Evolutionary conservation across 2,888 invertebrate species (phyloP).

Genomic region (Cantharis rustica): DNA sequence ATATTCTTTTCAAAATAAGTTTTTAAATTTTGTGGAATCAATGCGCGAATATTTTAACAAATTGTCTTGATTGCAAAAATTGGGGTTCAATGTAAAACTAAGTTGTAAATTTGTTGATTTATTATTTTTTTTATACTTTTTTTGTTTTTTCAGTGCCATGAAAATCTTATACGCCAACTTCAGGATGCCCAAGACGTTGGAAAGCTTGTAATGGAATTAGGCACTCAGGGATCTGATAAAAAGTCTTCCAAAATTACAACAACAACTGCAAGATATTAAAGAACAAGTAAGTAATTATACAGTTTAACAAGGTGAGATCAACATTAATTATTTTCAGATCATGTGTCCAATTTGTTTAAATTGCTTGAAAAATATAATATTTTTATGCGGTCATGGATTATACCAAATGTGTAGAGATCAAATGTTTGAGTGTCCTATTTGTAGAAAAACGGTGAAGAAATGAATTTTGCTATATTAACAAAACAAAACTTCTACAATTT

Average conservation of each 20-base stretch:
- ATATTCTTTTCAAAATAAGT: too few species aligned
- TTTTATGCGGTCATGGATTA: constrained; percentile 96
- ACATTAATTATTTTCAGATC: constrained; percentile 69
- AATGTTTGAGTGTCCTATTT: constrained; percentile 97
- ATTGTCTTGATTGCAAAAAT: too few species aligned
- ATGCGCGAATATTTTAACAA: too few species aligned
- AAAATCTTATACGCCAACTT: constrained; percentile 89
- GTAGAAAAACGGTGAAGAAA: constrained; percentile 95
- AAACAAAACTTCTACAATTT: too few species aligned
- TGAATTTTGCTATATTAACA: constrained; percentile 85
- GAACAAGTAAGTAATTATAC: constrained; percentile 75
- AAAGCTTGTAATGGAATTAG: constrained; percentile 84
- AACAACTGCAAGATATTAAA: constrained; percentile 96
- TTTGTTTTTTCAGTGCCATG: too few species aligned
- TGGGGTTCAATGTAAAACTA: too few species aligned
- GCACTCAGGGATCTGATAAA: constrained; percentile 86
- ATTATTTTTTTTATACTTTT: too few species aligned
- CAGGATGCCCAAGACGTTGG: constrained; percentile 92
- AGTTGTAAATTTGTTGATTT: too few species aligned
- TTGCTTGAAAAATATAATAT: constrained; percentile 97
- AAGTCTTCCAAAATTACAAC: constrained; percentile 91
- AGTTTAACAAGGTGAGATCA: neutral
- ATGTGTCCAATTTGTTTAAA: constrained; percentile 99
- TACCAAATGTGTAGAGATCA: constrained; percentile 99
- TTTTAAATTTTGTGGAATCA: too few species aligned